These are phyloP conservation scores for Belonocnema kinseyi DNA, from an alignment of 1,140 invertebrate species.

Conservation along the genomic window DNA sequence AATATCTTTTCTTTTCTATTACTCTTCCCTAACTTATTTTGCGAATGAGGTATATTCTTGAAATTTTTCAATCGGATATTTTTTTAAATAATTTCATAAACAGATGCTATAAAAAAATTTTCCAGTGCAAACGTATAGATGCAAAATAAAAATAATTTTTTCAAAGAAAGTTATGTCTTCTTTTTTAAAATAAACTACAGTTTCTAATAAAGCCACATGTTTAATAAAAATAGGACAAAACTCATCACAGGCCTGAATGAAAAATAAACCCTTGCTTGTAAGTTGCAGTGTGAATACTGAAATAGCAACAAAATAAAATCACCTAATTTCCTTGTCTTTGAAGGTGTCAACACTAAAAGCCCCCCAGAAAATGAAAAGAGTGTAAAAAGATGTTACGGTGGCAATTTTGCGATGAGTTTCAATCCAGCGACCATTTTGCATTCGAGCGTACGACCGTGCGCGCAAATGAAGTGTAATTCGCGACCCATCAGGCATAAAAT, in stretches of 20 bases:
- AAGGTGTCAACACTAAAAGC: neutral
- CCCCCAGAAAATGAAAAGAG: neutral
- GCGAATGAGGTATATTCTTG: no score
- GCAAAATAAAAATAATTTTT: no score
- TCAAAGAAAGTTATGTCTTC: no score
- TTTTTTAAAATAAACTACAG: no score
- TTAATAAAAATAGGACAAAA: neutral
- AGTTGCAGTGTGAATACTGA: neutral
- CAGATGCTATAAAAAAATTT: no score
- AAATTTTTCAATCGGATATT: no score
- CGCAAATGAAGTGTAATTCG: slow-evolving; percentile 57
- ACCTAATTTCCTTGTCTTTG: neutral
- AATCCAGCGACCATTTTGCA: slow-evolving; percentile 44
- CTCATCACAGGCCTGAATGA: neutral
- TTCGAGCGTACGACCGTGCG: slow-evolving; percentile 26
- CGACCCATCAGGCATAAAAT: slow-evolving; percentile 46
- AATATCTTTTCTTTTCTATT: no score
- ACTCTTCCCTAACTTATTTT: no score
- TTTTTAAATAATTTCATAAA: no score
- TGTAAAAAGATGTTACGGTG: slow-evolving; percentile 13
- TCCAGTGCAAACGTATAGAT: no score
- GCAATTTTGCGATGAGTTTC: slow-evolving; percentile 51
- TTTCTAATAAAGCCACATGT: no score
- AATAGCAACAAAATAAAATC: slow-evolving; percentile 11
- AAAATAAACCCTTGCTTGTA: neutral